Evolutionary conservation across 2,113 vertebrate genomes (phyloP), one percentile per base, ranked within the genome.

Genomic region (Odocoileus virginianus): DNA sequence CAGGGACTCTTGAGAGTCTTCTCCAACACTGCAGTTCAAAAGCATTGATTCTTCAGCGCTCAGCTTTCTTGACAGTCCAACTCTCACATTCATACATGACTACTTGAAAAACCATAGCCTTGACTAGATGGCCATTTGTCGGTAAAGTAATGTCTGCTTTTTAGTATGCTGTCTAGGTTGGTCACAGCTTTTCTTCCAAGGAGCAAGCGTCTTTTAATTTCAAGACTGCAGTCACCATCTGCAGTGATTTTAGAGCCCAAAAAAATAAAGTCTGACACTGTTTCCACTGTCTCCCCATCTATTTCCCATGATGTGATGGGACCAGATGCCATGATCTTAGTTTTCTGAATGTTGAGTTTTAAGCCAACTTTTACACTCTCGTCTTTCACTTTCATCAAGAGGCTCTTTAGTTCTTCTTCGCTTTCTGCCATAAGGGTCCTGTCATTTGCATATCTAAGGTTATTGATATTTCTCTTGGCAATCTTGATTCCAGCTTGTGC

Each of bases 21-120:
- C 67, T 71, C 19, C n/a, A 23, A 40, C 1, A 40, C n/a, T 12
- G 10, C n/a, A 40, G 67, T 71, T 71, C n/a, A 71, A 71, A 71
- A 71, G 5, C n/a, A 40, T 71, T 4, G 21, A 40, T 71, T 71
- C n/a, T 71, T 71, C n/a, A 3, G 19, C 0, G 0, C 9, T 40
- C 67, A 71, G n/a, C 10, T 23, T 71, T 71, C 67, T 71, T 40
- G 0, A 71, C 0, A 12, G 67, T 71, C 67, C 67, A 71, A 23
- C n/a, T 40, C n/a, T 71, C n/a, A 71, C 19, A 71, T 36, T 19
- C 9, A 71, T 36, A 71, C 9, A 12, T 71, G 19, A 71, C 67
- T 0, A 71, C 67, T 71, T 9, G 67, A 71, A 71, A 71, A 71
- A 23, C n/a, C 19, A 36, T 71, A 71, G 0, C 64, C n/a, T 71